Base-by-base conservation (phyloP, 2,888 invertebrate genomes). In the Reticulitermes lucifugus region DNA sequence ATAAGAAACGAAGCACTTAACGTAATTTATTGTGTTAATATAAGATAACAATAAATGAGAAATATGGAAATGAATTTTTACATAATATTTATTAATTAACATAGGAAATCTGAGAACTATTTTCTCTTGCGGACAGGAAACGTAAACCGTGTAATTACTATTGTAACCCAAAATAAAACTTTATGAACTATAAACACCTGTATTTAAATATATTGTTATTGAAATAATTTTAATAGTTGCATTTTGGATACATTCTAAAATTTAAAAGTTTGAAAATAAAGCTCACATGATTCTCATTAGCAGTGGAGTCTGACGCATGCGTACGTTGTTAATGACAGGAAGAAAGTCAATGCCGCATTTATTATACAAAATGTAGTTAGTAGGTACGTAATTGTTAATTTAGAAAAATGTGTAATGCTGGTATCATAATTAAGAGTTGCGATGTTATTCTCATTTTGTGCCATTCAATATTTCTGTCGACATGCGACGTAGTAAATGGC, bases 121-220 rank as follows among this genome's bases (percentile, higher is more conserved):
- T 86, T 86, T 85, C 79, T 83, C 9, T 25, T 22, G 86, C 86
- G 86, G 70, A 85, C 70, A 46, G 14, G 60, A 43, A 59, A 43
- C 59, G 29, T 29, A 85, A 55, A 83, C 85, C 82, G 70, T 86
- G 83, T 25, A 65, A 41, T 84, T 46, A 85, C 83, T 75, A 9
- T 12, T 83, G 83, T 79, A 35, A 83, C 59, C 80, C 84, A 85
- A n/a, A 84, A 51, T 84, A 18, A 46, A 80, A 4, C 25, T 84
- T n/a, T 65, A 41, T 59, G 21, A 73, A 14, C 60, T 43, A 22
- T 55, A 84, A 77, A n/a, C 22, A 59, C 9, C 14, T 41, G 7
- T 7, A 75, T 77, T 25, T 41, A 84, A 75, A 70, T 46, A 65
- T 46, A 35, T 41, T 79, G 71, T 65, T 60, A 29, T 46, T 29